phyloP scores from a whole-genome alignment of 2,888 invertebrate species.

The Nemurella pictetii region DNA sequence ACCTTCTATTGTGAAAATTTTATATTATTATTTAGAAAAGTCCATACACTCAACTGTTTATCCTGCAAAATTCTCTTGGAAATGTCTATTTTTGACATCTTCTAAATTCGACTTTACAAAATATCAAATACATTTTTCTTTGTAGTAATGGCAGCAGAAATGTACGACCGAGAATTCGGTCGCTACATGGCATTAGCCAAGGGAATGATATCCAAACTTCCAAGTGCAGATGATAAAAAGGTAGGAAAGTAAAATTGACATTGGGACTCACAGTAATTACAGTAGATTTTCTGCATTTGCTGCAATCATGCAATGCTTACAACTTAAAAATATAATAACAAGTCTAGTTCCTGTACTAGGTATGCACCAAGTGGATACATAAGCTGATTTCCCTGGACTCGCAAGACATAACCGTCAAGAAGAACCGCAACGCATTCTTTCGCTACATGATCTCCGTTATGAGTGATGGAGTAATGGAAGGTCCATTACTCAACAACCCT shows the following conservation, averaged over 20 bases:
- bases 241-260: not conserved
- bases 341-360: constrained; percentile 44
- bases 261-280: too few relatives aligned
- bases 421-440: constrained; percentile 59
- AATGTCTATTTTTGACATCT: too few relatives aligned
- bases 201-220: constrained; percentile 48
- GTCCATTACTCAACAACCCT: not conserved
- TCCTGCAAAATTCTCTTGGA: too few relatives aligned
- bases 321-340: too few relatives aligned
- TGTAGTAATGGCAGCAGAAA: not conserved
- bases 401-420: constrained; percentile 55
- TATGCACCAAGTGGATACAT: constrained; percentile 55
- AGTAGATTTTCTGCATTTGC: constrained; percentile 48
- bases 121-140: too few relatives aligned
- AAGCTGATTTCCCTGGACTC: constrained; percentile 54
- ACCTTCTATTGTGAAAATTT: too few relatives aligned
- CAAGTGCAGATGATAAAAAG: not conserved
- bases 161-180: constrained; percentile 58
- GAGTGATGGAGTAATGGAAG: constrained; percentile 30
- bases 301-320: constrained; percentile 53
- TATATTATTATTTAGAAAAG: too few relatives aligned
- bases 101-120: too few relatives aligned
- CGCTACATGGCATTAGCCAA: constrained; percentile 55
- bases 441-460: constrained; percentile 53
- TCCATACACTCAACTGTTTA: not conserved